Conservation (phyloP, 2,797 vertebrate genomes). For the Crocodylus rhombifer region DNA sequence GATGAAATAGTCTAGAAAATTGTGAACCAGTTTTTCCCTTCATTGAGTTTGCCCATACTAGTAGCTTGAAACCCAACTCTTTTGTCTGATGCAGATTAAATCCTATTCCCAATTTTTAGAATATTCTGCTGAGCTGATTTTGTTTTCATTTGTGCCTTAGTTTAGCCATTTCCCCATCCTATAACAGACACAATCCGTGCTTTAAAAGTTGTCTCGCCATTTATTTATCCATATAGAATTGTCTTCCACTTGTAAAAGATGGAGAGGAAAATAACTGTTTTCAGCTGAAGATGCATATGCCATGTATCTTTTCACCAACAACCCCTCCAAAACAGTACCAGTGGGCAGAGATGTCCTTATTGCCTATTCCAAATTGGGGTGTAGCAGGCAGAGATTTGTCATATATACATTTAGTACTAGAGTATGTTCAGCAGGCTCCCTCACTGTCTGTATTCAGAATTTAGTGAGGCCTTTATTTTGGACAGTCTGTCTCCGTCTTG, state of each 20-base stretch:
- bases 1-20: not conserved
- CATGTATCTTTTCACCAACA: too few relatives aligned
- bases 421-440: not conserved
- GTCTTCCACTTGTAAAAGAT: too few relatives aligned
- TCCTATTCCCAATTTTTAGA: not conserved
- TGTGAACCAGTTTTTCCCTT: not conserved
- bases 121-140: not conserved
- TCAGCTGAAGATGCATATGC: too few relatives aligned
- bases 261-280: too few relatives aligned
- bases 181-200: not conserved
- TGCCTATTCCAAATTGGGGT: not conserved
- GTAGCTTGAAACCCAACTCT: not conserved
- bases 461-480: not conserved
- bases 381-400: too few relatives aligned
- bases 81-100: not conserved
- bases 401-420: fast-evolving
- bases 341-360: not conserved
- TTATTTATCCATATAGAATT: too few relatives aligned
- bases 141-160: not conserved
- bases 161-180: not conserved
- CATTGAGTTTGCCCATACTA: not conserved
- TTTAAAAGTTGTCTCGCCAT: too few relatives aligned
- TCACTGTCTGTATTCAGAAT: not conserved
- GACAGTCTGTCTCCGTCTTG: not conserved
- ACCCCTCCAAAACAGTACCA: fast-evolving